phyloP scores from a whole-genome alignment of 1,140 invertebrate species.

The Eurosta solidaginis region DNA sequence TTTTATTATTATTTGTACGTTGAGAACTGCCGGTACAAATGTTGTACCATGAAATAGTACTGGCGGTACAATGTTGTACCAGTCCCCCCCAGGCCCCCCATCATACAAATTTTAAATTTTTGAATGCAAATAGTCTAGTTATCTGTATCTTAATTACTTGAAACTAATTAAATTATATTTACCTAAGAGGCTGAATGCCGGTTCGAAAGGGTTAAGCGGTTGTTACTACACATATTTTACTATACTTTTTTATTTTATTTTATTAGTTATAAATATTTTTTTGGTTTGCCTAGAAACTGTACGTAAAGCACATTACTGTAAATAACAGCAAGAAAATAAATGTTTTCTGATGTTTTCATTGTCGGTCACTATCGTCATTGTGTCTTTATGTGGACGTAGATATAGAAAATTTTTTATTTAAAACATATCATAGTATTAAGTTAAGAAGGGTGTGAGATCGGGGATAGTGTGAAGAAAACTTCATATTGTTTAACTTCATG shows the following conservation, averaged over 20 bases:
- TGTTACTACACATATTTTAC: background rate
- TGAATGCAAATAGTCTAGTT: too few species aligned
- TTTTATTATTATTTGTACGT: too few species aligned
- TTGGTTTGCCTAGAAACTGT: background rate
- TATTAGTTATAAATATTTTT: background rate
- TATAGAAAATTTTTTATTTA: too few species aligned
- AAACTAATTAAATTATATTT: too few species aligned
- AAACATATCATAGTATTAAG: background rate
- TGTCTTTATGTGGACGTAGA: background rate
- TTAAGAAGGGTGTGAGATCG: background rate
- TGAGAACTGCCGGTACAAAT: too few species aligned
- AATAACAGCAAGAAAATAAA: background rate
- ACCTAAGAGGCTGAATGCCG: too few species aligned
- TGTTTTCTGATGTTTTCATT: background rate
- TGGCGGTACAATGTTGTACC: too few species aligned
- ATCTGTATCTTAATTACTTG: too few species aligned
- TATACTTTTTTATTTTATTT: background rate
- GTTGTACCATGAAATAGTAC: too few species aligned
- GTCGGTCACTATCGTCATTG: background rate
- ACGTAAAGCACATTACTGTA: background rate
- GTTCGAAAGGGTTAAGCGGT: too few species aligned
- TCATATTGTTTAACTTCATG: constrained; percentile 5
- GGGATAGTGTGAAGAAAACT: background rate
- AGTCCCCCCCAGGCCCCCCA: too few species aligned
- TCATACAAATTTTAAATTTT: too few species aligned